These are phyloP conservation scores for Sarcophaga variegata DNA, from an alignment of 2,888 invertebrate species.

Conservation along the genomic window DNA sequence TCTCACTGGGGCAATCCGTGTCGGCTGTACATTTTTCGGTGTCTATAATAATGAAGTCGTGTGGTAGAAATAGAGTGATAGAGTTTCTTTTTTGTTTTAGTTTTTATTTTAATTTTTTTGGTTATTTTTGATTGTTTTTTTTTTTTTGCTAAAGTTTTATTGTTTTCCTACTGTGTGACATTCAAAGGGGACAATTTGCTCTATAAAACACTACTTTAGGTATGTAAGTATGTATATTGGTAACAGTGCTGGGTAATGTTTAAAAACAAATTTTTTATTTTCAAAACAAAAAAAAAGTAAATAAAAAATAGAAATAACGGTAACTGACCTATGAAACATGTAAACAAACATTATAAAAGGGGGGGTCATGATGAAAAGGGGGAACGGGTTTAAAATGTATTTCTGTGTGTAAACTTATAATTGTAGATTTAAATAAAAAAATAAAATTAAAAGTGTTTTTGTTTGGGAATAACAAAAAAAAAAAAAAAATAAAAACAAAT, in stretches of 20 bases:
- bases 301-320: too few relatives aligned
- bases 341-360: not conserved
- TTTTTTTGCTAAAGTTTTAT: not conserved
- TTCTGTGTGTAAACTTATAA: conserved; percentile 35
- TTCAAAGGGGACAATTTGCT: conserved; percentile 52
- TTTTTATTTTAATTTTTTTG: conserved; percentile 27
- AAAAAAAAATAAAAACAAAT: conserved; percentile 18
- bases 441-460: conserved; percentile 66
- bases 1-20: conserved; percentile 95
- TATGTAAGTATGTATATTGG: not conserved
- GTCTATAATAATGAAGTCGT: conserved; percentile 78
- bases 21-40: conserved; percentile 95
- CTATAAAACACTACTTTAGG: conserved; percentile 3
- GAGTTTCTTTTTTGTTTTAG: conserved; percentile 64
- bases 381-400: conserved; percentile 33
- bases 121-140: conserved; percentile 64
- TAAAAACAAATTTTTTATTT: not conserved
- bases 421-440: conserved; percentile 31
- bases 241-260: conserved; percentile 45
- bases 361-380: conserved; percentile 11
- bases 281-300: too few relatives aligned
- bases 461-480: too few relatives aligned
- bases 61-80: conserved; percentile 78
- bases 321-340: too few relatives aligned
- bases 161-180: conserved; percentile 55